These are phyloP conservation scores for Bedellia somnulentella DNA, from an alignment of 2,888 invertebrate species.

Conservation along the genomic window DNA sequence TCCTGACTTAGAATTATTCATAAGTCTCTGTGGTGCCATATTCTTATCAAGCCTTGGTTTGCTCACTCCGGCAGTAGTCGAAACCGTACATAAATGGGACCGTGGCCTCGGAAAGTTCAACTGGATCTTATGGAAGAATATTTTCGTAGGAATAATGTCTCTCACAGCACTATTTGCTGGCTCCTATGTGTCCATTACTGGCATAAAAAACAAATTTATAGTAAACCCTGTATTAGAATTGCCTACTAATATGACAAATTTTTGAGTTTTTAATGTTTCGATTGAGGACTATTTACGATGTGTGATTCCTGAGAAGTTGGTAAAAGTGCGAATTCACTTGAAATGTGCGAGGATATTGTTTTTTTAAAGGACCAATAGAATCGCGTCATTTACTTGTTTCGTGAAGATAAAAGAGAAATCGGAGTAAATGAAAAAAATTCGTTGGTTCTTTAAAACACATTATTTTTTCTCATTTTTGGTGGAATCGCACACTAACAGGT, in stretches of 20 bases:
- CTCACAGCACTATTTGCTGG: constrained; percentile 40
- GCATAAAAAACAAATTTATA: constrained; percentile 29
- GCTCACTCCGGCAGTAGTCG: constrained; percentile 72
- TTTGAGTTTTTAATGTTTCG: too few relatives aligned
- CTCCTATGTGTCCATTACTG: constrained; percentile 34
- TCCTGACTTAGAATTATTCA: constrained; percentile 82
- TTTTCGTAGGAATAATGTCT: constrained; percentile 36
- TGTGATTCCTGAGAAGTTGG: too few relatives aligned
- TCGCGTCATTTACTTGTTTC: too few relatives aligned
- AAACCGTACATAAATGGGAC: constrained; percentile 72
- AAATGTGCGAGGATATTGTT: too few relatives aligned
- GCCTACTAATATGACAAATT: constrained; percentile 1
- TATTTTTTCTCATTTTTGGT: too few relatives aligned
- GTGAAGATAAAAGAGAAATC: too few relatives aligned
- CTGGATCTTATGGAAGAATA: constrained; percentile 73
- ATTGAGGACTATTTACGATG: too few relatives aligned
- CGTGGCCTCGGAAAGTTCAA: constrained; percentile 64
- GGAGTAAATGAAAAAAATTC: too few relatives aligned
- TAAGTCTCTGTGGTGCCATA: constrained; percentile 82
- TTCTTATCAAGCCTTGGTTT: constrained; percentile 74
- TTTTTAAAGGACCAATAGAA: too few relatives aligned
- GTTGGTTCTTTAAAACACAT: too few relatives aligned
- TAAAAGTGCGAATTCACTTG: too few relatives aligned
- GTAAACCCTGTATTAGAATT: constrained; percentile 4
- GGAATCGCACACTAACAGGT: too few relatives aligned